These are phyloP conservation scores for Tachypleus tridentatus DNA, from an alignment of 1,140 invertebrate genomes.

Conservation along the genomic window DNA sequence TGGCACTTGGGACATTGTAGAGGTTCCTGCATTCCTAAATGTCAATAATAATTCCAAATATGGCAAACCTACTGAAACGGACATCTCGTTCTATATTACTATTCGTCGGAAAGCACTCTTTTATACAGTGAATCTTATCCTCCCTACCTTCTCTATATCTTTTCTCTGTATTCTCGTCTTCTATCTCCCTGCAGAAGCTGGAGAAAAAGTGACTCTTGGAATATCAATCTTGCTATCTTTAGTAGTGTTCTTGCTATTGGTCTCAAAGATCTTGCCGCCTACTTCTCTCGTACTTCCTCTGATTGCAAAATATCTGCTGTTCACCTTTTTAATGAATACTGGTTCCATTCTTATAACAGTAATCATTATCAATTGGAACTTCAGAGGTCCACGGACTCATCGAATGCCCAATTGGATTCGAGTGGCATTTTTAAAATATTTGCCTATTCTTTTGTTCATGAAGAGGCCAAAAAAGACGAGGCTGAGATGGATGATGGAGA, in stretches of 20 bases:
- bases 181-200: slow-evolving; percentile 72
- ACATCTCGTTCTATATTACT: slow-evolving; percentile 94
- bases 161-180: slow-evolving; percentile 98
- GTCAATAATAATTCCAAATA: slow-evolving; percentile 50
- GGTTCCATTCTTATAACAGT: slow-evolving; percentile 98
- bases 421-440: slow-evolving; percentile 79
- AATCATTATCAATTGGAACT: slow-evolving; percentile 99
- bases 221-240: slow-evolving; percentile 98
- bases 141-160: slow-evolving; percentile 95
- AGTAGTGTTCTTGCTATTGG: slow-evolving; percentile 95
- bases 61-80: slow-evolving; percentile 71
- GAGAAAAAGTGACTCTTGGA: slow-evolving; percentile 91
- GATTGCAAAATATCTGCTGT: slow-evolving; percentile 96
- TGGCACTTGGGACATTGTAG: slow-evolving; percentile 98
- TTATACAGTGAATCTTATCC: slow-evolving; percentile 98
- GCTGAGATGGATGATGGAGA: slow-evolving; percentile 93
- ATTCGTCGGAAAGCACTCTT: slow-evolving; percentile 95
- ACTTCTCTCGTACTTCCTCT: slow-evolving; percentile 90
- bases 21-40: slow-evolving; percentile 86
- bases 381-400: slow-evolving; percentile 76
- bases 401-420: slow-evolving; percentile 91
- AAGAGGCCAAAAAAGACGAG: slow-evolving; percentile 80
- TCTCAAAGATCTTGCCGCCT: slow-evolving; percentile 97
- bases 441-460: slow-evolving; percentile 73
- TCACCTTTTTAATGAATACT: slow-evolving; percentile 99